Conservation (phyloP, 2,888 invertebrate species). For the Augochlorella aurata region DNA sequence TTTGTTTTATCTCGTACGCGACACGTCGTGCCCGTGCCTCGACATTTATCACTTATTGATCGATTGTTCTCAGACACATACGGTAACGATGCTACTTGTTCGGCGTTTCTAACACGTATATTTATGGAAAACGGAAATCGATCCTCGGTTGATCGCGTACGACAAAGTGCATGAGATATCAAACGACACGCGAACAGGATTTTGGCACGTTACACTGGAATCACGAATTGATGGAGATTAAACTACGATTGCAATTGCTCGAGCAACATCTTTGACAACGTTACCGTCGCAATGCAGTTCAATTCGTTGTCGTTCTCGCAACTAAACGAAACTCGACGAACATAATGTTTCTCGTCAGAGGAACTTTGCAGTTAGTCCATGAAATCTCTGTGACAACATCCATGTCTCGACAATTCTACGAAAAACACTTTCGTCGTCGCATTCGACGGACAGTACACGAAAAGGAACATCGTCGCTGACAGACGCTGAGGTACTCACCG, state of each 20-base stretch:
- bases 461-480: not conserved
- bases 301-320: conserved; percentile 15
- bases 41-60: conserved; percentile 34
- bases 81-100: not conserved
- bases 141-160: not conserved
- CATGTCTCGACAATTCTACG: too few species aligned
- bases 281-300: conserved; percentile 50
- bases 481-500: conserved; percentile 17
- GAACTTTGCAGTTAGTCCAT: not conserved
- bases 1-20: conserved; percentile 17
- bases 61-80: conserved; percentile 15
- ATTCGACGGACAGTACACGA: not conserved
- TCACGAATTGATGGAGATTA: too few species aligned
- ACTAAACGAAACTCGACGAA: not conserved
- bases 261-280: not conserved
- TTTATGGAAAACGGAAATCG: conserved; percentile 8
- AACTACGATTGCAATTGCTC: not conserved
- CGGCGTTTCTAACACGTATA: not conserved
- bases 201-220: too few species aligned
- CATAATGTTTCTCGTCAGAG: not conserved
- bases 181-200: too few species aligned
- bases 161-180: too few species aligned
- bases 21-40: not conserved
- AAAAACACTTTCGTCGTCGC: not conserved
- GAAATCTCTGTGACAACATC: not conserved